phyloP scores from a whole-genome alignment of 2,113 vertebrate genomes.

The Scomber scombrus region DNA sequence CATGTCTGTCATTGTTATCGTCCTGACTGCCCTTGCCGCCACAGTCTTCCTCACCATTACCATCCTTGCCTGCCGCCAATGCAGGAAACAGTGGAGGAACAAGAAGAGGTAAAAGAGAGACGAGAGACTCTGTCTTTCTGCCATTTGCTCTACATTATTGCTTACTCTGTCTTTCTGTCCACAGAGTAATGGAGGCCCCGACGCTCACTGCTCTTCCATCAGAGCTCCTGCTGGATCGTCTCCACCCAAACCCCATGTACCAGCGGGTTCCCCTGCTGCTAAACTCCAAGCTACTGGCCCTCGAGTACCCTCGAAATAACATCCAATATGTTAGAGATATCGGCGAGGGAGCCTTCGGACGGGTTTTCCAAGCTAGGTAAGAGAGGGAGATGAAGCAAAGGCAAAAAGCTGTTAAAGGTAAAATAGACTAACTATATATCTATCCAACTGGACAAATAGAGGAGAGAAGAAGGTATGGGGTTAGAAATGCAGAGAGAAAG shows the following conservation, averaged over 20 bases:
- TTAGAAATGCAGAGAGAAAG: no score
- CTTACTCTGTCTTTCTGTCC: not conserved
- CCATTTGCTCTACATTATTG: not conserved
- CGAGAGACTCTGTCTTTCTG: not conserved
- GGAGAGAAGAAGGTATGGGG: not conserved
- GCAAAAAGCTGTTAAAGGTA: not conserved
- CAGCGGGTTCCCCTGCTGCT: conserved; percentile 96
- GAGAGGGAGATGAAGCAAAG: not conserved
- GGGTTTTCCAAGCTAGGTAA: conserved; percentile 98
- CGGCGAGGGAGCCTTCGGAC: conserved; percentile 96
- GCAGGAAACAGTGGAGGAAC: conserved; percentile 89
- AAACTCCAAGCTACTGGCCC: conserved; percentile 93
- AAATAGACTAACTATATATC: not conserved
- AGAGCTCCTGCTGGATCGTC: conserved; percentile 93
- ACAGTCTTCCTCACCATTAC: conserved; percentile 83
- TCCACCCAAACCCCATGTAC: conserved; percentile 99
- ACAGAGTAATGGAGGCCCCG: conserved; percentile 85
- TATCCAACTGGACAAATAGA: not conserved
- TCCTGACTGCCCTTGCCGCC: conserved; percentile 89
- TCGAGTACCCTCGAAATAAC: conserved; percentile 98
- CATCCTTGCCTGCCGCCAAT: conserved; percentile 87
- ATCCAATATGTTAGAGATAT: conserved; percentile 98
- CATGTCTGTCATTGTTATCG: conserved; percentile 92
- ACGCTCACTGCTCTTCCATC: conserved; percentile 93
- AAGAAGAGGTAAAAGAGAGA: conserved; percentile 87